These are phyloP conservation scores for Sesamia nonagrioides DNA, from an alignment of 1,140 invertebrate genomes.

Conservation along the genomic window DNA sequence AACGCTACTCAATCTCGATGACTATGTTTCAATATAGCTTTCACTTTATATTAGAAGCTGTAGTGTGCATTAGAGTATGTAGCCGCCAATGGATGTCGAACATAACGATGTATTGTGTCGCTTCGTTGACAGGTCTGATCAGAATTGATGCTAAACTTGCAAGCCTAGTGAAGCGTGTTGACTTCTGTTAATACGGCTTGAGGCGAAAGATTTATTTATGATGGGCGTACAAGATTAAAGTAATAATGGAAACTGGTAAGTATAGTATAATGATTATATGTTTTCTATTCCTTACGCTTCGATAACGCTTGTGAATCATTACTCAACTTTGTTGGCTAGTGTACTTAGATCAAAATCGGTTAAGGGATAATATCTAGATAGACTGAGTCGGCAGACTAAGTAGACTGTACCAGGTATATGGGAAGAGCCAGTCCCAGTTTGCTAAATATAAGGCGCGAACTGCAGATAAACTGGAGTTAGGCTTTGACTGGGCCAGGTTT, in stretches of 20 bases:
- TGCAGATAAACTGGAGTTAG: no score
- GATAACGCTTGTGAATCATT: no score
- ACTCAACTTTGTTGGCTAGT: no score
- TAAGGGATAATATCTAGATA: no score
- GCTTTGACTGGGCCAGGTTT: no score
- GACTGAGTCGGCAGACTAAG: no score
- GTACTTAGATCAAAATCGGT: no score
- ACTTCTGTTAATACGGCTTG: slow-evolving; percentile 3
- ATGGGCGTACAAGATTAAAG: neutral
- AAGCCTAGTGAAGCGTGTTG: slow-evolving; percentile 5
- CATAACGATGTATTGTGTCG: slow-evolving; percentile 17
- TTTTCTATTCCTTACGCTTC: no score
- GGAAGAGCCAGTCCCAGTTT: no score
- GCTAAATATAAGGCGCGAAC: no score
- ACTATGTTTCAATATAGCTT: slow-evolving; percentile 15
- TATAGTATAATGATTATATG: no score
- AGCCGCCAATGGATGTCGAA: slow-evolving; percentile 15
- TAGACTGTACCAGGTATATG: no score
- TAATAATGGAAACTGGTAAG: neutral
- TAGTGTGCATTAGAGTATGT: neutral
- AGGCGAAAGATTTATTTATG: neutral
- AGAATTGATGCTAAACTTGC: neutral
- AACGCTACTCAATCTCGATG: slow-evolving; percentile 1
- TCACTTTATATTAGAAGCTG: neutral
- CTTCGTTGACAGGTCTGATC: neutral